phyloP scores from a whole-genome alignment of 2,888 invertebrate genomes.

The Pristionchus maxplancki region DNA sequence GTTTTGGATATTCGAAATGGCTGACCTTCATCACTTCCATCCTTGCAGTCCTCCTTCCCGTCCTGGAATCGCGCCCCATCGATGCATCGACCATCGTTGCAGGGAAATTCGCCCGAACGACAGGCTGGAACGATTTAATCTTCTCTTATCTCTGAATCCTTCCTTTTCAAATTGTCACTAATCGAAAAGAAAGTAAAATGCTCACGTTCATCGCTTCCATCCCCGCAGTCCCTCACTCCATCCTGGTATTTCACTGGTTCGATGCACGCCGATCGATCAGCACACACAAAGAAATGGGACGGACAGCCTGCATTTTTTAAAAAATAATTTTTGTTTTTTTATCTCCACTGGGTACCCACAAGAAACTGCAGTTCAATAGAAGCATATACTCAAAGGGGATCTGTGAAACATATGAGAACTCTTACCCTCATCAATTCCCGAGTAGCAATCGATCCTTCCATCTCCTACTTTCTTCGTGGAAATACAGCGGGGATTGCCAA shows the following conservation, averaged over 20 bases:
- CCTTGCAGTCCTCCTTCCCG: slow-evolving; percentile 79
- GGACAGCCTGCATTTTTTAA: slow-evolving; percentile 64
- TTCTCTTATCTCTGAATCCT: neutral
- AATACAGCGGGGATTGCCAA: slow-evolving; percentile 73
- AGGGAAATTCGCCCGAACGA: slow-evolving; percentile 63
- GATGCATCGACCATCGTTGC: slow-evolving; percentile 79
- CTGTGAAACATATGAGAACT: neutral
- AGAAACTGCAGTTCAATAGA: neutral
- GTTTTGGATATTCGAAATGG: neutral
- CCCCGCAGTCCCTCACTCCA: slow-evolving; percentile 79
- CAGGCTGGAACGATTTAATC: slow-evolving; percentile 18
- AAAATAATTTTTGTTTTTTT: neutral
- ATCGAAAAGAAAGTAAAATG: too few relatives aligned
- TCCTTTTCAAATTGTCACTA: neutral
- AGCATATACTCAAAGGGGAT: neutral
- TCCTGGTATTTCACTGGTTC: slow-evolving; percentile 78
- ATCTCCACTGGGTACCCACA: neutral
- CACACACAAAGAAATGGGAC: slow-evolving; percentile 71
- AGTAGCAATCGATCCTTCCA: slow-evolving; percentile 72
- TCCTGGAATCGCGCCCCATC: slow-evolving; percentile 76
- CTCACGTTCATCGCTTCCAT: slow-evolving; percentile 79
- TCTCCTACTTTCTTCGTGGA: slow-evolving; percentile 66
- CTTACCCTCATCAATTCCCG: slow-evolving; percentile 73
- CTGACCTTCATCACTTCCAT: slow-evolving; percentile 79
- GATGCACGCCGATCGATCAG: slow-evolving; percentile 69